Evolutionary conservation across 2,113 vertebrate genomes (phyloP).

Genomic region (Ia io): DNA sequence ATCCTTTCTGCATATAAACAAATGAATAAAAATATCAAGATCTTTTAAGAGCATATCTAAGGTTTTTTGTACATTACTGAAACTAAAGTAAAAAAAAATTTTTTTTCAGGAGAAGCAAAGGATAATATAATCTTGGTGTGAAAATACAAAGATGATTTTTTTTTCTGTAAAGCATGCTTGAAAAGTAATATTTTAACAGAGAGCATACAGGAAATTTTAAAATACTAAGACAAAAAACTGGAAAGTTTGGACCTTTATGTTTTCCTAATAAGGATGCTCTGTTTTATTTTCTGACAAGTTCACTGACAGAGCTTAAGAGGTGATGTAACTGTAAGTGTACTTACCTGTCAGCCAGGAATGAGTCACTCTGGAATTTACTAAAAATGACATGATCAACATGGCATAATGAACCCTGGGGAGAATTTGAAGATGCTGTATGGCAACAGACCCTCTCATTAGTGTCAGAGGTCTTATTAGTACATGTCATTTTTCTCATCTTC

Average conservation of each 20-base stretch:
- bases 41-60: neutral
- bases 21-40: neutral
- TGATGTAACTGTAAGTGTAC: conserved; percentile 51
- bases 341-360: conserved; percentile 63
- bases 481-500: conserved; percentile 59
- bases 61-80: neutral
- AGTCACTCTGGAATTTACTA: conserved; percentile 63
- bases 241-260: conserved; percentile 48
- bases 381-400: conserved; percentile 58
- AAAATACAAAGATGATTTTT: neutral
- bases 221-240: conserved; percentile 11
- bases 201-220: neutral
- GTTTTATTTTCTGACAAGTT: conserved; percentile 66
- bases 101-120: neutral
- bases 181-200: conserved; percentile 38
- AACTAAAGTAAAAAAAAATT: neutral
- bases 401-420: conserved; percentile 48
- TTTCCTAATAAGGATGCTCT: conserved; percentile 35
- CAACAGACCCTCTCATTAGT: conserved; percentile 57
- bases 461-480: conserved; percentile 33
- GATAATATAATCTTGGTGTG: neutral
- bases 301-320: conserved; percentile 62
- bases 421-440: conserved; percentile 42
- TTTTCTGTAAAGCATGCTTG: neutral
- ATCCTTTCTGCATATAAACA: neutral